Conservation (phyloP, 1,140 invertebrate genomes). For the Diorhabda carinulata region DNA sequence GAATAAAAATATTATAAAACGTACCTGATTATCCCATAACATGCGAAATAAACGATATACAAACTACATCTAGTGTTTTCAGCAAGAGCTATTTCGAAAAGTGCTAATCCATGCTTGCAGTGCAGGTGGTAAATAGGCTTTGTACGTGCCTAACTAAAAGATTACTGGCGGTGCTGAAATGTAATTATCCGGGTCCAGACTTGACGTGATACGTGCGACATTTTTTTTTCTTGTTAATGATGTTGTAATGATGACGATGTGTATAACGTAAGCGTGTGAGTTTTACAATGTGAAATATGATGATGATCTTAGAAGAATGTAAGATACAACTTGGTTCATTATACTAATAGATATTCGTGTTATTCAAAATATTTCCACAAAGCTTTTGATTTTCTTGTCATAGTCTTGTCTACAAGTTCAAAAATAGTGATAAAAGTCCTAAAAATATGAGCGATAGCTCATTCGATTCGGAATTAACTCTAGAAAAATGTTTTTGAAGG, state of each 20-base stretch:
- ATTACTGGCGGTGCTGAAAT: not conserved
- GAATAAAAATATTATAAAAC: conserved; percentile 10
- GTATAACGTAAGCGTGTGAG: not conserved
- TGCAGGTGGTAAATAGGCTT: conserved; percentile 18
- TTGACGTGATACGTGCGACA: not conserved
- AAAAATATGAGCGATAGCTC: no score
- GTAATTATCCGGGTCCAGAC: not conserved
- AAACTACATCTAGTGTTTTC: not conserved
- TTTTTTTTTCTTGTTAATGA: not conserved
- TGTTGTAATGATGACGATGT: not conserved
- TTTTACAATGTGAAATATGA: not conserved
- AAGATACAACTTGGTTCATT: no score
- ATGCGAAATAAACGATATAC: not conserved
- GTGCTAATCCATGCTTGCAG: conserved; percentile 17
- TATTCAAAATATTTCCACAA: no score
- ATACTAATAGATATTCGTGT: no score
- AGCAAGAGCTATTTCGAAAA: not conserved
- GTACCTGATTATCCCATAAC: conserved; percentile 6
- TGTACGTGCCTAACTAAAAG: conserved; percentile 15
- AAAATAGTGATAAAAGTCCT: no score
- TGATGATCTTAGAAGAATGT: no score
- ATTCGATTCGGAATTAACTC: no score
- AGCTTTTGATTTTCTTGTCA: no score
- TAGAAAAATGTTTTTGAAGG: no score
- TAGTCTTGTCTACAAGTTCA: no score